These are phyloP conservation scores for Exocentrus adspersus DNA, from an alignment of 2,888 invertebrate species.

Conservation along the genomic window DNA sequence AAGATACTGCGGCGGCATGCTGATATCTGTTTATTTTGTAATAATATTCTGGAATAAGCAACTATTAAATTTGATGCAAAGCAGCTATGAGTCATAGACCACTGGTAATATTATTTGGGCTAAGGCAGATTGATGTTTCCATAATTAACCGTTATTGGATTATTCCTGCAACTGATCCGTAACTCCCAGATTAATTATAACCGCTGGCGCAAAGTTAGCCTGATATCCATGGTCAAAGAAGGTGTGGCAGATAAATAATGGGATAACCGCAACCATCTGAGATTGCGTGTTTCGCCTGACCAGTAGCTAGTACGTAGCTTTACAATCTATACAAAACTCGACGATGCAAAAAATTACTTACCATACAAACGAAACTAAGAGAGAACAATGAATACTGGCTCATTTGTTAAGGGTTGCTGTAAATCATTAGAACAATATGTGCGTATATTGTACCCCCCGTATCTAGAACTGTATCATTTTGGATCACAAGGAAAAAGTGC, in stretches of 20 bases:
- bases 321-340: conserved; percentile 41
- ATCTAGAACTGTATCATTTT: conserved; percentile 7
- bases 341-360: conserved; percentile 46
- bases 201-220: conserved; percentile 18
- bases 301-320: conserved; percentile 40
- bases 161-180: not conserved
- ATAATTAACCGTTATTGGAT: not conserved
- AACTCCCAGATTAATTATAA: not conserved
- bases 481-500: not conserved
- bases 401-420: conserved; percentile 16
- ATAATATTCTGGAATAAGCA: too few species aligned
- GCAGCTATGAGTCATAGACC: too few species aligned
- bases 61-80: too few species aligned
- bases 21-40: too few species aligned
- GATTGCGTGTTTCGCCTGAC: conserved; percentile 46
- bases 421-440: conserved; percentile 16
- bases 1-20: too few species aligned
- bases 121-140: too few species aligned
- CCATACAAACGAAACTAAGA: conserved; percentile 35
- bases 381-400: conserved; percentile 21
- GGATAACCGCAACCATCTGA: conserved; percentile 39
- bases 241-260: conserved; percentile 46
- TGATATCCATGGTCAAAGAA: conserved; percentile 19
- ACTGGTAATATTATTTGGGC: too few species aligned
- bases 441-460: not conserved